Base-by-base conservation (phyloP, 2,888 invertebrate genomes). In the Trissolcus japonicus region DNA sequence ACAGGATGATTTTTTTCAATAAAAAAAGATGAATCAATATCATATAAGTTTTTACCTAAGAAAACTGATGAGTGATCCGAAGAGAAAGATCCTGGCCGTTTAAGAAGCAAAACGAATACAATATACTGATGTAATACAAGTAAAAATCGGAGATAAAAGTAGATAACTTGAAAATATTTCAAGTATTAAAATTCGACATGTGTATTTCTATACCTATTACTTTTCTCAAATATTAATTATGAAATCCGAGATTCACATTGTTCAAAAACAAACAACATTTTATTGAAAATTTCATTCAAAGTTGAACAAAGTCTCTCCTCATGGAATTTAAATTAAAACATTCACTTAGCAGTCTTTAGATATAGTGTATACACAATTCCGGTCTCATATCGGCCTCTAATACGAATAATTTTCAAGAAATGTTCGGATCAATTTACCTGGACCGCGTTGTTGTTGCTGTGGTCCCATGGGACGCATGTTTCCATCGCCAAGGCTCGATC, bases 401-500 rank as follows among this genome's bases (percentile, higher is more conserved):
- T 2, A 25, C 25, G 4, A 25, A 6, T 25, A 25, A 25, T 25
- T 25, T 4, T 25, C 6, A 25, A 3, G 7, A 35, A 35, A 35
- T 35, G 11, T 11, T 35, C 11, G 9, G 11, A 35, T 17, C 6
- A 51, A 11, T 19, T 79, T 81, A 89, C 88, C 86, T 80, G 87
- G 86, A 40, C 87, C 88, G 55, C 89, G 88, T 66, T 88, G 86
- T 21, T 85, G 87, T 35, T 86, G 88, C 60, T 84, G 89, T 54
- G 65, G 72, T 75, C 84, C 88, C 83, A 85, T 85, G 40, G 84
- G 81, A 76, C 86, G 86, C 86, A 85, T 88, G 72, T 84, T 88
- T 81, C 86, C 89, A 63, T 90, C 90, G 14, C 90, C 86, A 13
- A 88, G 48, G 61, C 88, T 88, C 21, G 88, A 85, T 59, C 89